Conservation (phyloP, 2,888 invertebrate species). For the Drosophila nigritarsus region DNA sequence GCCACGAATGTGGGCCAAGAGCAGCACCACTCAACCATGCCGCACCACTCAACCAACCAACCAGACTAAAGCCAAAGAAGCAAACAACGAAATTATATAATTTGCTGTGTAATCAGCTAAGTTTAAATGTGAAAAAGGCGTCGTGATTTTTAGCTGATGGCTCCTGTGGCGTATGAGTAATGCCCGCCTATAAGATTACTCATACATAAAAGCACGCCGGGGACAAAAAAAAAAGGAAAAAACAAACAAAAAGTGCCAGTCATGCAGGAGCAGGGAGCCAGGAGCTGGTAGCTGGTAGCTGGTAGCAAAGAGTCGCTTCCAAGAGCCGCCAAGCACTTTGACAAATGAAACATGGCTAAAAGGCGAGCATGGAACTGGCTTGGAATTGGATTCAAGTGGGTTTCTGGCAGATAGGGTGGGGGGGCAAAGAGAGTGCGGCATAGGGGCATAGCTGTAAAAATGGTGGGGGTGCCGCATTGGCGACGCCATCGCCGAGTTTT, state of each 20-base stretch:
- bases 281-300: conserved; percentile 2
- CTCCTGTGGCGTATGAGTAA: conserved; percentile 69
- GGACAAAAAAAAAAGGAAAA: not conserved
- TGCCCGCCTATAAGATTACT: conserved; percentile 76
- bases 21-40: not conserved
- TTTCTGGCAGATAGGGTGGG: not conserved
- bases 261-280: conserved; percentile 45
- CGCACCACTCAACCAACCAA: not conserved
- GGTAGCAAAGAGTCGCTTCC: conserved; percentile 27
- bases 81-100: conserved; percentile 78
- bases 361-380: not conserved
- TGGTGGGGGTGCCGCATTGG: conserved; percentile 34
- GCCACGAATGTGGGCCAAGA: conserved; percentile 61
- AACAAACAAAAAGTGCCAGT: conserved; percentile 60
- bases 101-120: conserved; percentile 79
- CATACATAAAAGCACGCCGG: conserved; percentile 68
- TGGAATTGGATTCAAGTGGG: conserved; percentile 6
- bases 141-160: conserved; percentile 59
- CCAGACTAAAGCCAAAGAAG: conserved; percentile 28
- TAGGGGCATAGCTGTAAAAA: conserved; percentile 1
- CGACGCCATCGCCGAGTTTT: conserved; percentile 66
- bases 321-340: conserved; percentile 70
- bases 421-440: not conserved
- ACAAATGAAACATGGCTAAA: conserved; percentile 74
- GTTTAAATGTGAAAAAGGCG: conserved; percentile 58